Percentiles rank a stretch among this genome's conserved stretches.
phyloP scores from a whole-genome alignment of 2,113 vertebrate species.

The Oreocharis arfaki region DNA sequence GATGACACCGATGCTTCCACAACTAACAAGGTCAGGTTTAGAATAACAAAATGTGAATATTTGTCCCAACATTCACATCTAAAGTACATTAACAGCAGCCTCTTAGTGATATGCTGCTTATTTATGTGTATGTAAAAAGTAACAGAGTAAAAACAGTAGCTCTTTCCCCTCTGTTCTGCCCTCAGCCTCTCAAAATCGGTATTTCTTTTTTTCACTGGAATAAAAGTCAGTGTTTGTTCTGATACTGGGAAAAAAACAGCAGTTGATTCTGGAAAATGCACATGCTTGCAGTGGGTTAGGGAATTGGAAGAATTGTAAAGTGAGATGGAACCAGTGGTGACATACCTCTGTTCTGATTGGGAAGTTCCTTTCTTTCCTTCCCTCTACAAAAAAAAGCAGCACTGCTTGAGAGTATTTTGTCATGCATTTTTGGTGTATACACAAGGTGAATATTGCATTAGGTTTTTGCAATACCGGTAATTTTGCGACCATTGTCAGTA shows the following conservation, averaged over 20 bases:
- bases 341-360: not conserved
- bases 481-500: not conserved
- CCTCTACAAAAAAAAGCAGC: not conserved
- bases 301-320: not conserved
- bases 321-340: not conserved
- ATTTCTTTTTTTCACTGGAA: not conserved
- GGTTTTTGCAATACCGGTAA: not conserved
- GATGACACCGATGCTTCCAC: not conserved
- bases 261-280: not conserved
- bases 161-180: not conserved
- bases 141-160: not conserved
- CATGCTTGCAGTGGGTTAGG: not conserved
- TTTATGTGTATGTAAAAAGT: not conserved
- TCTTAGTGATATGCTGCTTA: not conserved
- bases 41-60: not conserved
- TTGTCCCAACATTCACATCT: not conserved
- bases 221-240: not conserved
- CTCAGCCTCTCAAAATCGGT: not conserved
- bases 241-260: not conserved
- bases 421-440: not conserved
- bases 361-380: not conserved
- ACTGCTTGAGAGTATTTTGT: not conserved
- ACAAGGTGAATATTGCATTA: not conserved
- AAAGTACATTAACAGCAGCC: not conserved
- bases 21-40: not conserved